A percentile compares a stretch with the other conserved stretches of the same genome.
Conservation (phyloP, 1,140 invertebrate species). For the Euura saliciscinereae region DNA sequence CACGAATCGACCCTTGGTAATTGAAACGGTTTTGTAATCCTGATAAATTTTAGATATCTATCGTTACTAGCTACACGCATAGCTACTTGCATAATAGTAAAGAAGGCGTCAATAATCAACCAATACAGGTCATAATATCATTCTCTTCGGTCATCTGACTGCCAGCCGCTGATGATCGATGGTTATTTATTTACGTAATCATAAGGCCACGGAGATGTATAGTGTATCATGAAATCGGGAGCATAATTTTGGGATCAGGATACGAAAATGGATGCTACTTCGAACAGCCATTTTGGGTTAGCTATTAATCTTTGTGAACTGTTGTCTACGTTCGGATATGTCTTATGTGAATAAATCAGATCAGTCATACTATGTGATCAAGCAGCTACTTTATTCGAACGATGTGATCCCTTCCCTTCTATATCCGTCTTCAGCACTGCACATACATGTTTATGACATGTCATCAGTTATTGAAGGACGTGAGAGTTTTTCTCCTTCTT, state of each 20-base stretch:
- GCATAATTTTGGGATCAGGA: constrained; percentile 2
- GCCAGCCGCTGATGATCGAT: background rate
- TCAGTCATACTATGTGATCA: background rate
- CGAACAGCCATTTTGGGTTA: background rate
- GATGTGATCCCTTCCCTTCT: too few species aligned
- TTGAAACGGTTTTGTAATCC: too few species aligned
- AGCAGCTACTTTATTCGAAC: too few species aligned
- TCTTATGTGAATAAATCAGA: background rate
- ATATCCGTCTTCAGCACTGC: too few species aligned
- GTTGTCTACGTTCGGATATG: background rate
- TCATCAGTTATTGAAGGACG: too few species aligned
- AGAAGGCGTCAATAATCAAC: background rate
- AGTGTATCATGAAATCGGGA: too few species aligned
- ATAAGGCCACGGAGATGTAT: too few species aligned
- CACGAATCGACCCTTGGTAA: too few species aligned
- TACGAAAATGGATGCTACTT: background rate
- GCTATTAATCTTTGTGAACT: background rate
- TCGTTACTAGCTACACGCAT: too few species aligned
- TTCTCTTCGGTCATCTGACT: background rate
- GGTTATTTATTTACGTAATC: background rate
- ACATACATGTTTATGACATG: too few species aligned
- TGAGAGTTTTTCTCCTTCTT: too few species aligned
- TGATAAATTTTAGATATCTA: too few species aligned
- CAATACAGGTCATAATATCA: background rate
- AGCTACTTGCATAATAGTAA: background rate